Conservation (phyloP, 1,140 invertebrate species). For the Drosophila nasuta region DNA sequence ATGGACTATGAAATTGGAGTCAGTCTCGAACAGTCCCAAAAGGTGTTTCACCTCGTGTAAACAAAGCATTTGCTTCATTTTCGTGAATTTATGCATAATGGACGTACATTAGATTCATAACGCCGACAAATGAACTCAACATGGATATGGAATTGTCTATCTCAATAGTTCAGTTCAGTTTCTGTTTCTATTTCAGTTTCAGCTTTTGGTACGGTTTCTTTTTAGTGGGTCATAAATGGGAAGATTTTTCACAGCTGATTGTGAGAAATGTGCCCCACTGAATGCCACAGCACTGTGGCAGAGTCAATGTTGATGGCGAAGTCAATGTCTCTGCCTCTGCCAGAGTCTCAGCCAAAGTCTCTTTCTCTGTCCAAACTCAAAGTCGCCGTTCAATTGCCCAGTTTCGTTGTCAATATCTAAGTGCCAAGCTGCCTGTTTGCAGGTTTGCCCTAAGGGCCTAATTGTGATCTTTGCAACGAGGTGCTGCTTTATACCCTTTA, state of each 20-base stretch:
- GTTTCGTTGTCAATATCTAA: constrained; percentile 6
- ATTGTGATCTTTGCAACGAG: constrained; percentile 35
- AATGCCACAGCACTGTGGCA: constrained; percentile 63
- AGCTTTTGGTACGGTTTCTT: constrained; percentile 35
- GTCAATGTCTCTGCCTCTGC: background rate
- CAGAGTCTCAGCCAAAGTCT: background rate
- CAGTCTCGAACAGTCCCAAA: background rate
- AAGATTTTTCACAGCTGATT: constrained; percentile 82
- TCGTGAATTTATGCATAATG: constrained; percentile 83
- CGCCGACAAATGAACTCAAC: constrained; percentile 54
- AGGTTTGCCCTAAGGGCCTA: constrained; percentile 20
- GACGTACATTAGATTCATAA: constrained; percentile 80
- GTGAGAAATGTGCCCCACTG: constrained; percentile 69
- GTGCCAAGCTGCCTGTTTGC: constrained; percentile 13
- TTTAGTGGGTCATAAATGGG: constrained; percentile 81
- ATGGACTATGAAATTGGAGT: constrained; percentile 74
- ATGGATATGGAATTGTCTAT: constrained; percentile 4
- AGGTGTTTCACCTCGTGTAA: constrained; percentile 71
- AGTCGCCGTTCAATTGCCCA: constrained; percentile 11
- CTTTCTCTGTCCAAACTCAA: background rate
- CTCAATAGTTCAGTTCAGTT: constrained; percentile 7
- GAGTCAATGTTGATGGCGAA: background rate
- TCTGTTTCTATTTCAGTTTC: constrained; percentile 53
- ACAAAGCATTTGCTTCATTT: constrained; percentile 74
- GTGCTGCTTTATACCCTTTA: constrained; percentile 20